Evolutionary conservation across 2,113 vertebrate genomes (phyloP).

Genomic region (Pedetes capensis): DNA sequence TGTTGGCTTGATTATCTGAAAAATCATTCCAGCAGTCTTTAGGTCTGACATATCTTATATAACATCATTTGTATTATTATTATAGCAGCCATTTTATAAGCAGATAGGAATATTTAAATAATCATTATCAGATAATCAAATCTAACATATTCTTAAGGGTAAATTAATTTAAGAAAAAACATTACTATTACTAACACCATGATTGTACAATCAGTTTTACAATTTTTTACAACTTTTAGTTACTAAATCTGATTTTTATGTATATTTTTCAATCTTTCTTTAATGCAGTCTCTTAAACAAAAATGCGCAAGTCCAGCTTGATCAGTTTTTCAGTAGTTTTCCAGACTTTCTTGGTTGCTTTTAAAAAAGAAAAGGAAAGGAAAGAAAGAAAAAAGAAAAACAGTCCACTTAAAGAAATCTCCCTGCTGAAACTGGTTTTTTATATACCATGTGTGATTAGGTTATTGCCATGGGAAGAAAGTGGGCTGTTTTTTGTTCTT

Average conservation of each 20-base stretch:
- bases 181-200: slow-evolving; percentile 86
- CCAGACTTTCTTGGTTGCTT: slow-evolving; percentile 85
- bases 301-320: slow-evolving; percentile 96
- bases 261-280: slow-evolving; percentile 86
- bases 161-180: slow-evolving; percentile 90
- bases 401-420: slow-evolving; percentile 84
- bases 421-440: slow-evolving; percentile 88
- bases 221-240: slow-evolving; percentile 90
- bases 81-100: slow-evolving; percentile 90
- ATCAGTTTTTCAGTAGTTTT: slow-evolving; percentile 92
- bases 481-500: slow-evolving; percentile 93
- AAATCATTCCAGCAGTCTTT: slow-evolving; percentile 86
- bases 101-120: slow-evolving; percentile 89
- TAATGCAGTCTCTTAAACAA: slow-evolving; percentile 87
- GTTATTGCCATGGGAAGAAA: slow-evolving; percentile 94
- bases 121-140: slow-evolving; percentile 89
- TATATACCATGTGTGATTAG: slow-evolving; percentile 77
- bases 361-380: background rate
- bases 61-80: slow-evolving; percentile 87
- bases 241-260: slow-evolving; percentile 87
- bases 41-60: slow-evolving; percentile 86
- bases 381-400: slow-evolving; percentile 57
- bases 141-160: slow-evolving; percentile 87
- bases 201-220: slow-evolving; percentile 88
- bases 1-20: slow-evolving; percentile 85